These are phyloP conservation scores for Rhinella marina DNA, from an alignment of 2,797 vertebrate genomes.

Conservation along the genomic window DNA sequence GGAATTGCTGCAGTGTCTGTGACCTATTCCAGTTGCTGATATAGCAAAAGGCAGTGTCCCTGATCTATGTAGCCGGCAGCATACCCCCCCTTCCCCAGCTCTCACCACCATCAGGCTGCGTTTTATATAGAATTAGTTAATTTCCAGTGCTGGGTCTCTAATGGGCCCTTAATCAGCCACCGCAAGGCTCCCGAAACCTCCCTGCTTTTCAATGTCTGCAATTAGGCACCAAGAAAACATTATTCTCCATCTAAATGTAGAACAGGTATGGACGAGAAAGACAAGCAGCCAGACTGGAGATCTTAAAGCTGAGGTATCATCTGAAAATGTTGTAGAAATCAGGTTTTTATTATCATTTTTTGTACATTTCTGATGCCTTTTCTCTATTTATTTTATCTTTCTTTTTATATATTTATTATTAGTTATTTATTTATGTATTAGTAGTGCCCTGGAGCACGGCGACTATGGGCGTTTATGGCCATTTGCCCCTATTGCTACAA, in stretches of 20 bases:
- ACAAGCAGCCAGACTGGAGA: neutral
- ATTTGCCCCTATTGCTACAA: too few species aligned
- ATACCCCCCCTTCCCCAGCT: neutral
- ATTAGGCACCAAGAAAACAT: constrained; percentile 18
- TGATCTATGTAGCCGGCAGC: constrained; percentile 33
- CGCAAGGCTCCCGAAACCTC: neutral
- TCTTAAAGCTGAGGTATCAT: neutral
- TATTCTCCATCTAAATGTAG: constrained; percentile 20
- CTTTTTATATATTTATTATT: neutral
- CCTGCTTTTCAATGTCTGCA: constrained; percentile 20
- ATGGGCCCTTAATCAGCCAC: constrained; percentile 33
- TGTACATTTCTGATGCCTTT: too few species aligned
- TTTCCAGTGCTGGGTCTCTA: constrained; percentile 15
- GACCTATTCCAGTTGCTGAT: constrained; percentile 52
- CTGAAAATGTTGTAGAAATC: neutral
- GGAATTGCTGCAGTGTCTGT: constrained; percentile 47
- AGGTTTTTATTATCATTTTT: neutral
- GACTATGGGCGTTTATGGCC: too few species aligned
- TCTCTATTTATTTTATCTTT: neutral
- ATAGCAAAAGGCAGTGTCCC: constrained; percentile 26
- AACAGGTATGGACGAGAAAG: neutral
- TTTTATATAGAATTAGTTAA: constrained; percentile 41
- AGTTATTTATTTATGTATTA: too few species aligned
- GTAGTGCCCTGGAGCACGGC: too few species aligned
- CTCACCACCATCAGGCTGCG: neutral